These are phyloP conservation scores for Lagodon rhomboides DNA, from an alignment of 2,797 vertebrate genomes.

Conservation along the genomic window DNA sequence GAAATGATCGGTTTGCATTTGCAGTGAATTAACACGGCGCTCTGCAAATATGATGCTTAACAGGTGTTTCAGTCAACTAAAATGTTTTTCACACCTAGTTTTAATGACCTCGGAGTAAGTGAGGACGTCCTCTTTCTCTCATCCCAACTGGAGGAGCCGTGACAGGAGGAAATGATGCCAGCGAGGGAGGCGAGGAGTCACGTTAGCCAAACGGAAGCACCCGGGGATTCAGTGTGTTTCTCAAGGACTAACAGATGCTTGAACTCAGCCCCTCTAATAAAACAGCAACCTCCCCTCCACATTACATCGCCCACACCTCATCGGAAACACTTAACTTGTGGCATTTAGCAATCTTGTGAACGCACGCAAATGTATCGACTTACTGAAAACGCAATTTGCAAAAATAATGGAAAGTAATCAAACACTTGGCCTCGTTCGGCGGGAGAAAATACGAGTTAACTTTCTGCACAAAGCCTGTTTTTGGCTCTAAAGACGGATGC, in stretches of 20 bases:
- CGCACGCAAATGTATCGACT: slow-evolving; percentile 31
- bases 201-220: slow-evolving; percentile 16
- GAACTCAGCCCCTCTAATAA: slow-evolving; percentile 31
- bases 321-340: slow-evolving; percentile 51
- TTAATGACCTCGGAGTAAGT: neutral
- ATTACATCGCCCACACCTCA: slow-evolving; percentile 30
- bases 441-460: slow-evolving; percentile 18
- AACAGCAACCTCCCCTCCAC: slow-evolving; percentile 23
- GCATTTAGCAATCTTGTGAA: slow-evolving; percentile 48
- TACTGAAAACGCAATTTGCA: slow-evolving; percentile 46
- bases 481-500: slow-evolving; percentile 16
- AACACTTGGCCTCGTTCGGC: slow-evolving; percentile 18
- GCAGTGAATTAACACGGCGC: too few relatives aligned
- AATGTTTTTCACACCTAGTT: too few relatives aligned
- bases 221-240: slow-evolving; percentile 30
- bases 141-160: slow-evolving; percentile 10
- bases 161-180: slow-evolving; percentile 4
- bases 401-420: slow-evolving; percentile 49
- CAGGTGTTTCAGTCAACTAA: too few relatives aligned
- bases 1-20: too few relatives aligned
- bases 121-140: neutral
- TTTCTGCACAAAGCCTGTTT: slow-evolving; percentile 13
- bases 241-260: slow-evolving; percentile 34
- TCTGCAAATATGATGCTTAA: too few relatives aligned
- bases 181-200: slow-evolving; percentile 22